Evolutionary conservation across 2,888 invertebrate genomes (phyloP), one percentile per base, ranked within the genome.

Genomic region (Diadromus collaris): DNA sequence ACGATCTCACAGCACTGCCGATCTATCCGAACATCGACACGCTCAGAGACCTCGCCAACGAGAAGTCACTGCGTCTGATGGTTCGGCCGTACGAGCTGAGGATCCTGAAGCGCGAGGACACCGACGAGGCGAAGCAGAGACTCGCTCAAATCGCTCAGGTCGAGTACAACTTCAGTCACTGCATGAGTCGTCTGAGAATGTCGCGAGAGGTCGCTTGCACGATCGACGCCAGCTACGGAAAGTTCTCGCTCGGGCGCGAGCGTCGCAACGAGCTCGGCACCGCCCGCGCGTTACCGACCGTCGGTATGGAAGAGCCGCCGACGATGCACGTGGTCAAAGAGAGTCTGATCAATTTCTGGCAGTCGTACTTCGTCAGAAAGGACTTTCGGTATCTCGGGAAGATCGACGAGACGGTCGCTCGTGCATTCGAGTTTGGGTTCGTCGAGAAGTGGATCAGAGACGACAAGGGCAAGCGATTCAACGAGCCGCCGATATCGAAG

Each of bases 311-410:
- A 44, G 60, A n/a, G 13, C 13, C 19, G 24, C 71, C 74, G 2
- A 44, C 69, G 13, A 60, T 81, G 32, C 81, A 81, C 63, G 41
- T 82, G 16, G 68, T 85, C 48, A 68, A 78, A 13, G 80, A 85
- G 60, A 56, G 63, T 21, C 54, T 85, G 6, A 71, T 71, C 1
- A 64, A 56, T 44, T 79, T 79, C 73, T 83, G 80, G 82, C 75
- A 71, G 13, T 80, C 80, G 2, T 83, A 82, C 56, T 51, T 81
- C 4, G 74, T 83, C 6, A 77, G 76, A 71, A 71, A 79, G 9
- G 74, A 71, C 1, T 78, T 81, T 41, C 82, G 82, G 0, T 82
- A 76, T 16, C 46, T 79, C 5, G 7, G 16, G 7, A 61, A 65
- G 16, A 58, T 83, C 0, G 58, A 83, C 56, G 24, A 68, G 16